Base-by-base conservation (phyloP, 2,113 vertebrate species). In the Psephotus haematonotus region DNA sequence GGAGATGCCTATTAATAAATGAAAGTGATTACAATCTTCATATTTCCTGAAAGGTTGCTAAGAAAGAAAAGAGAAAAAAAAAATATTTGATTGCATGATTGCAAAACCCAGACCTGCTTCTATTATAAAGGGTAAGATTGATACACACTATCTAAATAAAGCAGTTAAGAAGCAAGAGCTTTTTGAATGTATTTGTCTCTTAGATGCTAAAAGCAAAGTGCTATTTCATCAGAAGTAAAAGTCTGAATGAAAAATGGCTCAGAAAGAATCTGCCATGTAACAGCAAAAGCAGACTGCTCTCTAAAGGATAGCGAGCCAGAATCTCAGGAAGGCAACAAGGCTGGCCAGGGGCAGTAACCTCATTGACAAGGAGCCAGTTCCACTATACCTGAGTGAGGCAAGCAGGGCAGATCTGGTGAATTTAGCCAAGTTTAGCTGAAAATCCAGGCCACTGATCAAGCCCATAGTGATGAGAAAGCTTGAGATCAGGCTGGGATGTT, bases 191-290 rank as follows among this genome's bases (percentile, higher is more conserved):
- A 28, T 76, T 91, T 82, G 18, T 80, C n/a, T 79, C 57, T 72
- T 46, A 50, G 41, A 27, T 3, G 1, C 33, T 85, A 70, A 75
- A 72, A 70, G n/a, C 41, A 60, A 82, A 88, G 37, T 60, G 41
- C 53, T 74, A 25, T 92, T 95, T 82, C 70, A 72, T 78, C 75
- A 90, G 85, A 67, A 91, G 28, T 76, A 82, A 72, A 79, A 89
- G 41, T 46, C 63, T 83, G 87, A 85, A 62, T 94, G 63, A 88
- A 55, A 59, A 80, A 90, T 53, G 49, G n/a, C 87, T 83, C 25
- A 41, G 41, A 22, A 71, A 10, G 63, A 37, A 62, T 37, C 17
- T 71, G 60, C 28, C 78, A 59, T 65, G 68, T 77, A 55, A 2
- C 16, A 86, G 72, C 46, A 70, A 53, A 84, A 60, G 37, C 77